Evolutionary conservation across 1,140 invertebrate species (phyloP).

Genomic region (Drosophila pandora): DNA sequence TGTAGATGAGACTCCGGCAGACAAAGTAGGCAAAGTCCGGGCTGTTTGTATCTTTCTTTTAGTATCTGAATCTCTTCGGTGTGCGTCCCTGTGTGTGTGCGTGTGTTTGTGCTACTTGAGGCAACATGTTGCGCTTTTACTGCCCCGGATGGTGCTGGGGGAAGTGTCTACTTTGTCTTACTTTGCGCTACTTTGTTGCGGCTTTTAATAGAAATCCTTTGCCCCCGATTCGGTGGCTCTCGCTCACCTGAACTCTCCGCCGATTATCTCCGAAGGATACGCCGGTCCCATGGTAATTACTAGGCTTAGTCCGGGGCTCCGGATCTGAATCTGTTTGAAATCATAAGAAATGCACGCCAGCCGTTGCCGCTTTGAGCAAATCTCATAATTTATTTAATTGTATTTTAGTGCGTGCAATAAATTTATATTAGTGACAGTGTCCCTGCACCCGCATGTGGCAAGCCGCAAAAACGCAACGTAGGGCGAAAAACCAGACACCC

Average conservation of each 20-base stretch:
- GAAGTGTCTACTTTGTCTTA: constrained; percentile 74
- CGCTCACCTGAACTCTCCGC: constrained; percentile 53
- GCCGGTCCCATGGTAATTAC: constrained; percentile 30
- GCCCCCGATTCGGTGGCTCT: constrained; percentile 10
- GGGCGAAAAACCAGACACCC: constrained; percentile 13
- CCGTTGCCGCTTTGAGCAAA: constrained; percentile 42
- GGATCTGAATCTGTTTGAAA: constrained; percentile 11
- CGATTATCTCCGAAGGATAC: constrained; percentile 53
- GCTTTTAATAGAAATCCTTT: constrained; percentile 81
- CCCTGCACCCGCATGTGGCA: constrained; percentile 63
- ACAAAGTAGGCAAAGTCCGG: constrained; percentile 76
- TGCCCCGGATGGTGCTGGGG: constrained; percentile 23
- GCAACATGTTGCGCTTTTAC: constrained; percentile 81
- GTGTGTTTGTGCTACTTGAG: constrained; percentile 58
- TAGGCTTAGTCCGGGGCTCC: constrained; percentile 3
- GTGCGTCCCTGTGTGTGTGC: constrained; percentile 15
- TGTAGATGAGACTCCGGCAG: constrained; percentile 70
- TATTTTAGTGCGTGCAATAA: constrained; percentile 81
- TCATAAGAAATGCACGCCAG: constrained; percentile 27
- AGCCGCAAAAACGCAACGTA: constrained; percentile 13
- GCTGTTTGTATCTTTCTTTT: constrained; percentile 36
- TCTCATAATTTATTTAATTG: constrained; percentile 83
- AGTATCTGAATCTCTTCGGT: constrained; percentile 13
- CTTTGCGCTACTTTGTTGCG: constrained; percentile 79
- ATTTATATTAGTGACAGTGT: constrained; percentile 70